A percentile compares a stretch with the other conserved stretches of the same genome.
phyloP scores from a whole-genome alignment of 2,113 vertebrate genomes.

The Scolopax mira region DNA sequence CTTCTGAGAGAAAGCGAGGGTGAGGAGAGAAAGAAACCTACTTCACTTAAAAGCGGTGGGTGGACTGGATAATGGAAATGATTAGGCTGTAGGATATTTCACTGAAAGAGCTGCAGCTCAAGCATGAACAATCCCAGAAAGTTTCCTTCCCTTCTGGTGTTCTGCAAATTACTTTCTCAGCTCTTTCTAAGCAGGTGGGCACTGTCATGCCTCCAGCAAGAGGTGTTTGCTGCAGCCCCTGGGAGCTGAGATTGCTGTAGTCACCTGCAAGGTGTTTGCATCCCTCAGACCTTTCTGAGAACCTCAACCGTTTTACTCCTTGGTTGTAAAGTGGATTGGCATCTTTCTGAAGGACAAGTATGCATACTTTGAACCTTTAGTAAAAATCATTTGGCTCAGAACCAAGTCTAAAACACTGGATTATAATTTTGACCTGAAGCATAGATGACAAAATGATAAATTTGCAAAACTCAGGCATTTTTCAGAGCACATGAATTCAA shows the following conservation, averaged over 20 bases:
- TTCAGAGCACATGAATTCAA: neutral
- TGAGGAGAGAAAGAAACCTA: neutral
- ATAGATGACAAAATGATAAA: constrained; percentile 38
- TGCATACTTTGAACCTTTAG: neutral
- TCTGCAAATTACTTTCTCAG: neutral
- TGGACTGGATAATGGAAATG: neutral
- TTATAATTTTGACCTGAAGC: constrained; percentile 23
- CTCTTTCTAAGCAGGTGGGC: neutral
- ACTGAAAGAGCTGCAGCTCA: neutral
- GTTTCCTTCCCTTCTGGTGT: neutral
- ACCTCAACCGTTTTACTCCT: neutral
- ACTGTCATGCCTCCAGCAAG: fast-evolving
- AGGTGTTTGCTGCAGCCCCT: neutral
- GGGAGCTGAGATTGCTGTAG: neutral
- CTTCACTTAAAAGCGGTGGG: neutral
- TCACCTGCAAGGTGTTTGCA: neutral
- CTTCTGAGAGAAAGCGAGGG: neutral
- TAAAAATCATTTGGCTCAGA: neutral
- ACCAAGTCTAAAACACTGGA: neutral
- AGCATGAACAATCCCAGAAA: neutral
- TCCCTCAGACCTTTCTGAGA: neutral
- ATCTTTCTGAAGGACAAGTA: neutral
- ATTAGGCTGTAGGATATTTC: neutral
- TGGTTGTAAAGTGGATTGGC: neutral
- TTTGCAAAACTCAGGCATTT: constrained; percentile 31